A percentile compares a stretch with the other conserved stretches of the same genome.
Conservation (phyloP, 2,888 invertebrate species). For the Zaprionus obscuricornis region DNA sequence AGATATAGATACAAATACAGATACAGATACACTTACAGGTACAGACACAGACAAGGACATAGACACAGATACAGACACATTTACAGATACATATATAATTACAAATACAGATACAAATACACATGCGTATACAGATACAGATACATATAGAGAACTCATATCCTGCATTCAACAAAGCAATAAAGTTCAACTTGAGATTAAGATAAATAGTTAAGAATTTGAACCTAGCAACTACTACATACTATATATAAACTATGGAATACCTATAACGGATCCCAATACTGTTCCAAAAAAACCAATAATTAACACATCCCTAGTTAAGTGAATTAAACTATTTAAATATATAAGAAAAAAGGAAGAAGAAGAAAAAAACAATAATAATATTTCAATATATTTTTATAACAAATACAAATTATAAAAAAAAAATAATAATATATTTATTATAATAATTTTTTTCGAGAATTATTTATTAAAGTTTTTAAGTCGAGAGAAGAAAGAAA, state of each 20-base stretch:
- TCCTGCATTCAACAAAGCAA: conserved; percentile 61
- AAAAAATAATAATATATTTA: no score
- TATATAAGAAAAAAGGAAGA: conserved; percentile 4
- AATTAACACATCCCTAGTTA: conserved; percentile 58
- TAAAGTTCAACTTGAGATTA: conserved; percentile 76
- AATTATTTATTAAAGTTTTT: conserved; percentile 28
- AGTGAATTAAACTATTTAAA: conserved; percentile 37
- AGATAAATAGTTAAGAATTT: conserved; percentile 47
- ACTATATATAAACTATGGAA: no score
- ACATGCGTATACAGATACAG: background rate
- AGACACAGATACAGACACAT: no score
- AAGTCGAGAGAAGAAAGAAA: no score
- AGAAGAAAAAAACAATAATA: background rate
- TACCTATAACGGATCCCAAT: conserved; percentile 17
- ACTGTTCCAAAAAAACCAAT: conserved; percentile 74
- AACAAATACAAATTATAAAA: no score
- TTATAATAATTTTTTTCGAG: background rate
- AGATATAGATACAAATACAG: no score
- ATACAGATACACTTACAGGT: no score
- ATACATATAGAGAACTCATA: conserved; percentile 42
- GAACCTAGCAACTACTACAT: conserved; percentile 11
- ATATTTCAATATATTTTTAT: conserved; percentile 35
- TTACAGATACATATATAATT: no score
- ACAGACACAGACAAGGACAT: no score
- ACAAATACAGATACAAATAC: no score